Base-by-base conservation (phyloP, 1,140 invertebrate genomes). In the Calycopis cecrops region DNA sequence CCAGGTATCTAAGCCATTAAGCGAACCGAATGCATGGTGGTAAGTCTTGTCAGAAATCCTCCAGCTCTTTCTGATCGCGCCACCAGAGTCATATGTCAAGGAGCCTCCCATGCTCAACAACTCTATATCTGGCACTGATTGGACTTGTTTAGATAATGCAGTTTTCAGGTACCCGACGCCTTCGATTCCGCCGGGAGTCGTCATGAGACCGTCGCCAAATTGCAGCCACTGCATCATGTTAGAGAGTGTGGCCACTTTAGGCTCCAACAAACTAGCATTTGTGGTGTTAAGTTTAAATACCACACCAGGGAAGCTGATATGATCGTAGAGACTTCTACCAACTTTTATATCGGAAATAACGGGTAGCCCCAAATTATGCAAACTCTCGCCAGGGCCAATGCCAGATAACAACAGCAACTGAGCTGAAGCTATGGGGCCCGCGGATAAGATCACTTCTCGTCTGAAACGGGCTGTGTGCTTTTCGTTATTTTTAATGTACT, bases 401-500 rank as follows among this genome's bases (percentile, higher is more conserved):
- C 95, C 95, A 0, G 93, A 94, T 0, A 96, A 79, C 92, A 96
- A 94, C 9, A 97, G 83, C 8, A 97, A 63, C 76, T 96, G 94
- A 0, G 95, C 93, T 4, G 94, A 93, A 60, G 93, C 93, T 54
- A 96, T 91, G 1, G 94, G 88, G 0, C 95, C 95, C 1, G 93
- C 93, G 42, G 93, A 91, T 4, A 93, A 57, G 40, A 93, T 92
- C 0, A 93, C 87, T 79, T 94, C 93, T 61, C 91, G 92, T 33
- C 80, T 85, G 1, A 91, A 91, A 44, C 88, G 88, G 0, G 89
- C 89, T 1, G 71, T 86, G 35, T 83, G 76, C n/a, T 73, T 66
- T 1, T 71, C 73, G 52, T 79, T 79, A 62, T 89, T 79, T 54
- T 88, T 87, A 2, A 89, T 60, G 60, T 92, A 94, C 65, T 93